Percentiles rank a stretch among this genome's conserved stretches.
Evolutionary conservation across 2,113 vertebrate genomes (phyloP).

Genomic region (Alces alces): DNA sequence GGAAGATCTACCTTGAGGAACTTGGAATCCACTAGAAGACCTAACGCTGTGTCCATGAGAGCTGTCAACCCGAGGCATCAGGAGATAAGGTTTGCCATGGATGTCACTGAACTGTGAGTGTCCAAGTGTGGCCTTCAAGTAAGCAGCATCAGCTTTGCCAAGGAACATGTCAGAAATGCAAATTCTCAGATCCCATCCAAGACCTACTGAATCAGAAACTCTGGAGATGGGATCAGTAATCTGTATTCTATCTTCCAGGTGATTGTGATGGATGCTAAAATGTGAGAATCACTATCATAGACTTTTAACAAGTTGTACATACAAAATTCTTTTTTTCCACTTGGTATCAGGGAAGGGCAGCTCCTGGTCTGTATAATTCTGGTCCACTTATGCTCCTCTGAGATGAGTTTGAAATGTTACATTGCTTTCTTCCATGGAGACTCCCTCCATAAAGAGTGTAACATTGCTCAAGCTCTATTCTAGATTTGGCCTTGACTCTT

Average conservation of each 20-base stretch:
- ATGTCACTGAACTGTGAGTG: neutral
- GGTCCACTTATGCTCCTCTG: neutral
- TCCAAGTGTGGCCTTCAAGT: neutral
- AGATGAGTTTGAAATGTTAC: neutral
- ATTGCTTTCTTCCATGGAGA: neutral
- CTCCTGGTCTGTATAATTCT: neutral
- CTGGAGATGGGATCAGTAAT: neutral
- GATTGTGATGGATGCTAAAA: neutral
- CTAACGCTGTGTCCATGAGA: accelerated
- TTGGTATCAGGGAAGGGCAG: neutral
- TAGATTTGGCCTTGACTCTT: neutral
- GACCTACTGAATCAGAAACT: neutral
- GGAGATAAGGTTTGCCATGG: neutral
- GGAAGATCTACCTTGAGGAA: neutral
- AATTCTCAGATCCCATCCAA: neutral
- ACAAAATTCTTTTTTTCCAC: neutral
- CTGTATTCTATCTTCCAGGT: neutral
- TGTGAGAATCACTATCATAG: neutral
- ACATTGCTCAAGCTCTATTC: neutral
- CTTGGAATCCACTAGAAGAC: neutral
- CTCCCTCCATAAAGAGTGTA: neutral
- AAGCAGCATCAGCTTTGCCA: neutral
- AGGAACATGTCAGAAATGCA: neutral
- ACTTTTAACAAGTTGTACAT: neutral
- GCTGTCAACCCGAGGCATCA: neutral